Evolutionary conservation across 2,113 vertebrate genomes (phyloP).

Genomic region (Grammomys surdaster): DNA sequence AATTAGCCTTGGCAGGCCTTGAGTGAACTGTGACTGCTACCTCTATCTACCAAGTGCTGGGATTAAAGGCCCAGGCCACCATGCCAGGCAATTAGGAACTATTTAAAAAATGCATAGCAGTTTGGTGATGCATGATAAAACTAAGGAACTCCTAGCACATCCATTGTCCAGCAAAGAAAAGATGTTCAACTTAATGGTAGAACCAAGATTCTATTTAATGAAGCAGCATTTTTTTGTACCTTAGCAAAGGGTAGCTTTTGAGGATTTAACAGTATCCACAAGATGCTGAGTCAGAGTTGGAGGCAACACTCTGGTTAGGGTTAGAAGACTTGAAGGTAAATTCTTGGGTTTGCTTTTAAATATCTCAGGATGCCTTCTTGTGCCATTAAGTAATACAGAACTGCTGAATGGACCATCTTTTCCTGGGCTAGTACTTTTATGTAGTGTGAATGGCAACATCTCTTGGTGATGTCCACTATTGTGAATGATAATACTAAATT

Average conservation of each 20-base stretch:
- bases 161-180: conserved; percentile 36
- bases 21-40: neutral
- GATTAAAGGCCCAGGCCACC: too few species aligned
- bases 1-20: too few species aligned
- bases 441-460: accelerated
- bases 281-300: neutral
- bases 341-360: neutral
- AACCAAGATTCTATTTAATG: neutral
- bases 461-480: neutral
- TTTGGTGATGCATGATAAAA: conserved; percentile 19
- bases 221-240: conserved; percentile 44
- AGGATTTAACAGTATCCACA: conserved; percentile 23
- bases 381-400: neutral
- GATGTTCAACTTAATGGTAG: conserved; percentile 16
- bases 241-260: neutral
- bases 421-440: neutral
- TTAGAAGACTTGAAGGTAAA: neutral
- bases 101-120: conserved; percentile 20
- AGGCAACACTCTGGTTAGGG: neutral
- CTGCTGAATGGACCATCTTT: accelerated
- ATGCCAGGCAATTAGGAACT: neutral
- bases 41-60: too few species aligned
- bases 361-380: neutral
- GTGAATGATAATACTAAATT: neutral
- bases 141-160: neutral